Evolutionary conservation across 2,888 invertebrate species (phyloP).

Genomic region (Tenthredo livida): DNA sequence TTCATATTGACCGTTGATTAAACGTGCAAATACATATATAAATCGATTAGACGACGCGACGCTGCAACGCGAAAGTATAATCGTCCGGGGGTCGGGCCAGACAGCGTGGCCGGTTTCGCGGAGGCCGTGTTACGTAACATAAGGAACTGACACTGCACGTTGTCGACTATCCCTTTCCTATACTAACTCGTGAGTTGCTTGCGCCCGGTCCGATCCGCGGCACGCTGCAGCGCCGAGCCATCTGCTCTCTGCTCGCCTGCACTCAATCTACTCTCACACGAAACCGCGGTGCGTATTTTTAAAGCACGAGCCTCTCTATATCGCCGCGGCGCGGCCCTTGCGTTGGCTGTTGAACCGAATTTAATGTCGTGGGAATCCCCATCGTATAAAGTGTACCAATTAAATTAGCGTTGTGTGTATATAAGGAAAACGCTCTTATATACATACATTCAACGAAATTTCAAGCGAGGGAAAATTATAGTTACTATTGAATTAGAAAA

Average conservation of each 20-base stretch:
- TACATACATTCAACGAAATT: too few species aligned
- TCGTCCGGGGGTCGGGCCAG: slow-evolving; percentile 30
- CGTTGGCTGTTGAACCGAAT: too few species aligned
- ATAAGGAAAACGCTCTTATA: too few species aligned
- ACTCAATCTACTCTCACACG: slow-evolving; percentile 18
- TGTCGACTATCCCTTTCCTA: neutral
- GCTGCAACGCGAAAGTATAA: slow-evolving; percentile 16
- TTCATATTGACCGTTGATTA: neutral
- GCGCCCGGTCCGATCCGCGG: neutral
- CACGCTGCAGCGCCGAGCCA: slow-evolving; percentile 3
- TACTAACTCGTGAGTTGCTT: neutral
- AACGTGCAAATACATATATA: neutral
- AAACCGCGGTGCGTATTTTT: slow-evolving; percentile 35
- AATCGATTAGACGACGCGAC: neutral
- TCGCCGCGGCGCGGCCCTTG: neutral
- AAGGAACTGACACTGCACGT: slow-evolving; percentile 16
- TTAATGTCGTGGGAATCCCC: too few species aligned
- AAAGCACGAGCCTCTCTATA: neutral
- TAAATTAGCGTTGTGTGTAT: too few species aligned
- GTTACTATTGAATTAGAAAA: neutral
- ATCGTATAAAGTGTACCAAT: too few species aligned
- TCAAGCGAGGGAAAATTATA: too few species aligned
- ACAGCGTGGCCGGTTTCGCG: slow-evolving; percentile 44
- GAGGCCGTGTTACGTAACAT: slow-evolving; percentile 38
- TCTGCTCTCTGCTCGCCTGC: slow-evolving; percentile 38